Evolutionary conservation across 1,140 invertebrate genomes (phyloP).

Genomic region (Zaprionus africanus): DNA sequence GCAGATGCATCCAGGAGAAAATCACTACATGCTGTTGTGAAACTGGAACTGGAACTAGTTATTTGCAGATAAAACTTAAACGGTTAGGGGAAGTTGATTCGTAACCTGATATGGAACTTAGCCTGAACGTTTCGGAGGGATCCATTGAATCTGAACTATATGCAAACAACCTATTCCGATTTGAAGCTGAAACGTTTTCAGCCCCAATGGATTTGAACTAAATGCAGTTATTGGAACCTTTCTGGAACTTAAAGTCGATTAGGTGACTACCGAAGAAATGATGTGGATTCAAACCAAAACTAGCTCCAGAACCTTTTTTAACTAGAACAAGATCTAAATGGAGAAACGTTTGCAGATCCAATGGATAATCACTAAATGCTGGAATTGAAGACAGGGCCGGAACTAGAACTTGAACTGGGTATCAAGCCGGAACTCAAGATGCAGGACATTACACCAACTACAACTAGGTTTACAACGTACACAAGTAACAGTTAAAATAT

Average conservation of each 20-base stretch:
- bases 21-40: slow-evolving; percentile 48
- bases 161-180: background rate
- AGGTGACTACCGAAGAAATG: too few relatives aligned
- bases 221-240: too few relatives aligned
- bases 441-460: slow-evolving; percentile 17
- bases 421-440: background rate
- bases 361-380: slow-evolving; percentile 6
- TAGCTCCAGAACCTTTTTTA: background rate
- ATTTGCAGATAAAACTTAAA: background rate
- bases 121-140: background rate
- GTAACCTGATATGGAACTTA: background rate
- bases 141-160: background rate
- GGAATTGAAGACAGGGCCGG: background rate
- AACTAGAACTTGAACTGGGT: background rate
- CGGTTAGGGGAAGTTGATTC: background rate
- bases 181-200: background rate
- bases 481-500: slow-evolving; percentile 57
- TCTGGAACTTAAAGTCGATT: too few relatives aligned
- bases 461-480: slow-evolving; percentile 48
- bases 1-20: slow-evolving; percentile 41
- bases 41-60: background rate
- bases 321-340: background rate
- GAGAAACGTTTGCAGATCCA: background rate
- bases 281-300: background rate
- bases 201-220: too few relatives aligned